Base-by-base conservation (phyloP, 2,797 vertebrate species). In the Serranus cabrilla region DNA sequence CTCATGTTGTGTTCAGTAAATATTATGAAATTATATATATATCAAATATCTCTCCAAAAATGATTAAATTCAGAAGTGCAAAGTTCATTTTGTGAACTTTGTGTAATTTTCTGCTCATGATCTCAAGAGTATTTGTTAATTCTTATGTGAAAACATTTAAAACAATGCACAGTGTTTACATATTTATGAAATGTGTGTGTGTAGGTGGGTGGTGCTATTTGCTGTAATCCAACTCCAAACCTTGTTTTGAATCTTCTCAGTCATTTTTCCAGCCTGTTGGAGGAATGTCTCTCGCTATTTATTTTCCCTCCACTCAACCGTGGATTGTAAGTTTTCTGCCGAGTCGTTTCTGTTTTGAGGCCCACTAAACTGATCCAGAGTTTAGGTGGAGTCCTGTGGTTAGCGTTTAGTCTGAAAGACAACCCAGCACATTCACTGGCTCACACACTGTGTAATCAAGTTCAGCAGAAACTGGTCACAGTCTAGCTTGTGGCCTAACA, bases 321-420 rank as follows among this genome's bases (percentile, higher is more conserved):
- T 71, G 70, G 55, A 76, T 58, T 83, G 54, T 70, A 49, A 51
- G 57, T 81, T 85, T 81, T 75, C 77, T 80, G 49, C 79, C 16
- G 62, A 69, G 86, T 16, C 71, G 77, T 83, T 90, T 82, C 46
- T 83, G 80, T 84, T 91, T 77, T 66, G 83, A 91, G 84, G 81
- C 45, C 75, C 7, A 11, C 83, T 89, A 87, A 91, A 90, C 82
- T 55, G 87, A 90, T 89, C 90, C 91, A 93, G 85, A 89, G 78
- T 88, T 87, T 87, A 85, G 93, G 93, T 86, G 91, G 90, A 91
- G 92, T 83, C 89, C 76, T 90, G 93, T 86, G 92, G 89, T 93
- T 86, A 74, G 81, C 34, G 6, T 77, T 85, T 46, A 64, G 76
- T 77, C 80, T 67, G 71, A 85, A 77, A 87, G 77, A 83, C 87